Base-by-base conservation (phyloP, 2,113 vertebrate species). In the Rhipidura dahli region DNA sequence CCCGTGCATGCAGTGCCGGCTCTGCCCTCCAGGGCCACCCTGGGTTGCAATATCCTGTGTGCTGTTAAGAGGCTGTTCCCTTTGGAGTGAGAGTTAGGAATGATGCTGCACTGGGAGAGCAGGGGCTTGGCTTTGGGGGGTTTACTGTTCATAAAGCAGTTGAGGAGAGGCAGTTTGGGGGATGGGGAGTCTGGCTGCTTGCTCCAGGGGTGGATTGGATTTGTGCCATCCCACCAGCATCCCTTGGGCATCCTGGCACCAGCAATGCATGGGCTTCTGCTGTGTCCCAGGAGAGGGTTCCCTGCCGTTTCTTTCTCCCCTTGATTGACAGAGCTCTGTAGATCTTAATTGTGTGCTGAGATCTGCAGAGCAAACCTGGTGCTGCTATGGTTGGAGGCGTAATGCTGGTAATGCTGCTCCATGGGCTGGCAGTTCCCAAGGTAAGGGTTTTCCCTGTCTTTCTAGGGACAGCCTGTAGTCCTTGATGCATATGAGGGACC, bases 261-360 rank as follows among this genome's bases (percentile, higher is more conserved):
- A 30, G 33, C 51, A 49, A 28, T 0, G 3, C 0, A 0, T 24
- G 30, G 61, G 44, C 66, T 86, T 63, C 56, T 90, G 45, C 65
- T 8, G 8, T 13, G 47, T 82, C 83, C 71, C 50, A 28, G 56
- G 54, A 59, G 91, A 89, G 54, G 9, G 35, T 93, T 87, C 69
- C 42, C 60, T 82, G 87, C 92, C 0, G 1, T 81, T 93, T 84
- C 69, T 81, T 82, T 78, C 47, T 56, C 27, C 15, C 7, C 6
- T 65, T 93, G 93, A 89, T 63, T 94, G 96, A 82, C 61, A 75
- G 69, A 89, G 84, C 69, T 35, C 49, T 0, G 31, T 45, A 79
- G 90, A 82, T 96, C 81, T 94, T 91, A 95, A 94, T 96, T 95
- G 90, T 31, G 37, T 88, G 63, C 57, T 0, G 0, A 63, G 53